Conservation (phyloP, 2,888 invertebrate genomes). For the Therioaphis trifolii region DNA sequence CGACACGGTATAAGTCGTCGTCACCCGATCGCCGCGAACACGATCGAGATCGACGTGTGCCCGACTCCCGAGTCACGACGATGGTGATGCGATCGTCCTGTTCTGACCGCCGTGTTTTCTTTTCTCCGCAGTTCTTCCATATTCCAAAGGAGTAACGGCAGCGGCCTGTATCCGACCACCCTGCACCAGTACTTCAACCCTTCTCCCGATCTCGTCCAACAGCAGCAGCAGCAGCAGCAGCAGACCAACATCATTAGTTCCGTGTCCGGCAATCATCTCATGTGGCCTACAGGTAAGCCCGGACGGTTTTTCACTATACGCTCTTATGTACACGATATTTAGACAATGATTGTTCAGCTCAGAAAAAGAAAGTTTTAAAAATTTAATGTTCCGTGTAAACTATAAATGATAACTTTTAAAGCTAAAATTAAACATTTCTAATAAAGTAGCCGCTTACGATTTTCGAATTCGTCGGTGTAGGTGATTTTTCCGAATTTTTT, state of each 20-base stretch:
- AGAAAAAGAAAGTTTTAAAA: no score
- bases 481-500: no score
- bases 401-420: no score
- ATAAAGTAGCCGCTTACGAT: no score
- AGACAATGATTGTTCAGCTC: no score
- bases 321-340: no score
- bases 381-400: no score
- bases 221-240: slow-evolving; percentile 34
- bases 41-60: no score
- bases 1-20: not conserved
- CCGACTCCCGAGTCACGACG: no score
- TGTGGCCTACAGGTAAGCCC: slow-evolving; percentile 55
- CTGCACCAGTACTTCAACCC: slow-evolving; percentile 49
- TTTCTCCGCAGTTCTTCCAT: slow-evolving; percentile 46
- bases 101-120: slow-evolving; percentile 7
- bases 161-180: slow-evolving; percentile 18
- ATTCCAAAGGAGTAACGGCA: slow-evolving; percentile 51
- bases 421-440: no score
- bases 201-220: slow-evolving; percentile 51
- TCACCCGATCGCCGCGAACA: not conserved
- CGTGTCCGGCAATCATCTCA: slow-evolving; percentile 51
- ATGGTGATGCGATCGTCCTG: not conserved
- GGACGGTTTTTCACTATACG: not conserved
- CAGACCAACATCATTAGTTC: slow-evolving; percentile 46
- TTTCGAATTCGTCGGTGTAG: no score